A percentile compares a stretch with the other conserved stretches of the same genome.
Evolutionary conservation across 2,888 invertebrate species (phyloP).

Genomic region (Dermolepida albohirtum): DNA sequence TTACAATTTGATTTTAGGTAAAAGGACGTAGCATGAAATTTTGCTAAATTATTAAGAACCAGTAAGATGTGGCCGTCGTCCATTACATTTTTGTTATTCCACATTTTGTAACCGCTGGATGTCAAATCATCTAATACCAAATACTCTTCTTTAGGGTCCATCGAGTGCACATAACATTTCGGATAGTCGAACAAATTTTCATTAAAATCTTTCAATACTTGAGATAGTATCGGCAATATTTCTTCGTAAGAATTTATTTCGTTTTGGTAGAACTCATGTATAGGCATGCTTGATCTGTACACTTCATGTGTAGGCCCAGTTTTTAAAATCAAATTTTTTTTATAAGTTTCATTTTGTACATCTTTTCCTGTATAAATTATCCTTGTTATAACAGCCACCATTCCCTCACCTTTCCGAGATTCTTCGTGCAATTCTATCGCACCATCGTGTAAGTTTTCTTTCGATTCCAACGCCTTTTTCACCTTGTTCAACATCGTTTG

Average conservation of each 20-base stretch:
- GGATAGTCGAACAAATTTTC: slow-evolving; percentile 45
- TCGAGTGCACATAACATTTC: slow-evolving; percentile 44
- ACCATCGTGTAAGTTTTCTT: too few relatives aligned
- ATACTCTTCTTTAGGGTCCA: slow-evolving; percentile 45
- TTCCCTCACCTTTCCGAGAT: slow-evolving; percentile 19
- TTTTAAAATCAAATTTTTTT: slow-evolving; percentile 51
- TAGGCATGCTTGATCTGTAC: slow-evolving; percentile 47
- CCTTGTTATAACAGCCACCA: slow-evolving; percentile 33
- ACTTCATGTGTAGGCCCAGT: slow-evolving; percentile 47
- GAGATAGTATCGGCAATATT: slow-evolving; percentile 48
- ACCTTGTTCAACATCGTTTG: too few relatives aligned
- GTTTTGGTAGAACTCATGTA: slow-evolving; percentile 49
- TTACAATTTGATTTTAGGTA: slow-evolving; percentile 4
- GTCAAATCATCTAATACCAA: slow-evolving; percentile 50
- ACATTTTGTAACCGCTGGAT: slow-evolving; percentile 28
- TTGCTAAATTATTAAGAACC: slow-evolving; percentile 32
- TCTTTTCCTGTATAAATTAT: slow-evolving; percentile 37
- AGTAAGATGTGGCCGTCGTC: slow-evolving; percentile 24
- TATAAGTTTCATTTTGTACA: slow-evolving; percentile 34
- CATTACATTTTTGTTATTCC: slow-evolving; percentile 18
- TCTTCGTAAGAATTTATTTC: slow-evolving; percentile 53
- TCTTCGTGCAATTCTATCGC: neutral
- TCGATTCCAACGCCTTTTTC: too few relatives aligned
- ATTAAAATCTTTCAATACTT: slow-evolving; percentile 42
- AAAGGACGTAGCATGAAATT: slow-evolving; percentile 32